phyloP scores from a whole-genome alignment of 2,113 vertebrate species.

The Athene cunicularia region DNA sequence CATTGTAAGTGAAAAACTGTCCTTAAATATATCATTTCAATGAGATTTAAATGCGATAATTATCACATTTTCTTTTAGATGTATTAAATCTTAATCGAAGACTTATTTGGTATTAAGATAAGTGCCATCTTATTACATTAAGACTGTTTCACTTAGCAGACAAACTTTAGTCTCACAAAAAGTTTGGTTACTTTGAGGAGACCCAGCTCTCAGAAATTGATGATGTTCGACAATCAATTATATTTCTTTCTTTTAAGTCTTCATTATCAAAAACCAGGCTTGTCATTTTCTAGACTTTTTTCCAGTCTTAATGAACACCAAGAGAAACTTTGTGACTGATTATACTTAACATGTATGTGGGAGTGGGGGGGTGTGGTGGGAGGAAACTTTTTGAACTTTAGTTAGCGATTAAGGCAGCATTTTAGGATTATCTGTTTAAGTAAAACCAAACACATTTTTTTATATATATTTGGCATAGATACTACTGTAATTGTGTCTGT shows the following conservation, averaged over 20 bases:
- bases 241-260: background rate
- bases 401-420: background rate
- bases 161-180: background rate
- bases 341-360: background rate
- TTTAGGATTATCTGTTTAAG: background rate
- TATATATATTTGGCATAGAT: background rate
- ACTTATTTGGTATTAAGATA: background rate
- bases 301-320: background rate
- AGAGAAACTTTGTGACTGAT: background rate
- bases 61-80: background rate
- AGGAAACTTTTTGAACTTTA: background rate
- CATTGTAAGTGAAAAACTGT: background rate
- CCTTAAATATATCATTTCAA: background rate
- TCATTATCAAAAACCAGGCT: background rate
- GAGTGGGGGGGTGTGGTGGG: background rate
- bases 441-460: background rate
- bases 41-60: background rate
- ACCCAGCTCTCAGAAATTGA: background rate
- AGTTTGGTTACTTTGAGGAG: background rate
- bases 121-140: background rate
- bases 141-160: background rate
- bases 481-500: background rate
- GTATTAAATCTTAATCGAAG: background rate
- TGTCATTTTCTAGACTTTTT: background rate
- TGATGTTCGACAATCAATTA: background rate